These are phyloP conservation scores for Enteromius mattozi DNA, from an alignment of 2,797 vertebrate genomes.

Conservation along the genomic window DNA sequence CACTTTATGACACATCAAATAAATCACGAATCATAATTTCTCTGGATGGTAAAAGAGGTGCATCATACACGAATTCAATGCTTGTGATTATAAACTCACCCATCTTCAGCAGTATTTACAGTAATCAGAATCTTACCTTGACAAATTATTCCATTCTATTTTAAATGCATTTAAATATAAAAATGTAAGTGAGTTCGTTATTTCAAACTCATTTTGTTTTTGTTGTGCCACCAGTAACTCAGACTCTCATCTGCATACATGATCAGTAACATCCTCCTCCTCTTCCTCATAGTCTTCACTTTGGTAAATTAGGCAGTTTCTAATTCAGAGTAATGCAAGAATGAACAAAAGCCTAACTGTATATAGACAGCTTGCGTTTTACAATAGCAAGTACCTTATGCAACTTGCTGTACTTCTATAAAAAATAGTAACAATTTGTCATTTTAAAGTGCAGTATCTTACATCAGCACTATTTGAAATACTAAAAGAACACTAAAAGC, in stretches of 20 bases:
- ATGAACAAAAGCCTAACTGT: neutral
- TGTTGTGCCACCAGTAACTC: neutral
- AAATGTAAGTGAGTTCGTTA: neutral
- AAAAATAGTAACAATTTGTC: neutral
- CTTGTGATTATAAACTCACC: neutral
- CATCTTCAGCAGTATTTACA: neutral
- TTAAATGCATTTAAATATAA: neutral
- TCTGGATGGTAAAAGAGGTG: neutral
- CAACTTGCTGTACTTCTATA: constrained; percentile 1
- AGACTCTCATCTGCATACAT: neutral
- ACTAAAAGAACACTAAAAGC: neutral
- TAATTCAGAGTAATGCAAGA: neutral
- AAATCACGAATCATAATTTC: neutral
- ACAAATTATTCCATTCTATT: neutral
- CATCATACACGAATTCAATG: neutral
- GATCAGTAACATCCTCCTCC: neutral
- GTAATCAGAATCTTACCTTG: neutral
- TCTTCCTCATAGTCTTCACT: neutral
- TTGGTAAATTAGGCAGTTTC: neutral
- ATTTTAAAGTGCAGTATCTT: neutral
- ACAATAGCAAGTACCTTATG: neutral
- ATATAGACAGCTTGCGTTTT: neutral
- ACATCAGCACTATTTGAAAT: constrained; percentile 4
- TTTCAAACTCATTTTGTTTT: neutral
- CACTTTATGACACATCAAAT: constrained; percentile 34